phyloP scores from a whole-genome alignment of 2,888 invertebrate species.

The Liodrosophila aerea region DNA sequence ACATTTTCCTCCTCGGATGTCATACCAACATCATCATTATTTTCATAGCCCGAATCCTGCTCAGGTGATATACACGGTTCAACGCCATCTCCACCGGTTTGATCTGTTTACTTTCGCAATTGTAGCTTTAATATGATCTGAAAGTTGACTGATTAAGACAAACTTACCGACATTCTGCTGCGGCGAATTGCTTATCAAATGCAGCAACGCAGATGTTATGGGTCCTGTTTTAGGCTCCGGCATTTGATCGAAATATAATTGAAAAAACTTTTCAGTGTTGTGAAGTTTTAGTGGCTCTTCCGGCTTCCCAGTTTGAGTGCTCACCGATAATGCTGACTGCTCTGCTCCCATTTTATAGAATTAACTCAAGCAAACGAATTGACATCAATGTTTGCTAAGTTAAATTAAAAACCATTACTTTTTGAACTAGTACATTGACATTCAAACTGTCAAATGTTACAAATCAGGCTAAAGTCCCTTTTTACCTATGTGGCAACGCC shows the following conservation, averaged over 20 bases:
- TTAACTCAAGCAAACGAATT: neutral
- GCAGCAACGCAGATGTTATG: conserved; percentile 51
- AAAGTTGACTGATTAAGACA: neutral
- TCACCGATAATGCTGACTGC: conserved; percentile 58
- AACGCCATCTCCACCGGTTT: neutral
- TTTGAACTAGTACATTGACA: neutral
- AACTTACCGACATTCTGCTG: conserved; percentile 6
- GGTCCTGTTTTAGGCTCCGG: conserved; percentile 46
- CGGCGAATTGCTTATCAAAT: conserved; percentile 32
- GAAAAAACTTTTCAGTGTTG: conserved; percentile 52
- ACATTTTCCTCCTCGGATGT: neutral
- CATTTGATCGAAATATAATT: conserved; percentile 50
- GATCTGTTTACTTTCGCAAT: neutral
- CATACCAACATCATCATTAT: conserved; percentile 7
- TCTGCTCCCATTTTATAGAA: conserved; percentile 55
- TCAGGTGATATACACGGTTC: conserved; percentile 13
- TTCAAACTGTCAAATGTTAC: too few species aligned
- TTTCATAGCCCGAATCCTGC: conserved; percentile 24
- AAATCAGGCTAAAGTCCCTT: too few species aligned
- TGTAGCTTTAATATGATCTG: neutral
- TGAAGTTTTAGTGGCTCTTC: conserved; percentile 27
- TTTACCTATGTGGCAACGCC: too few species aligned
- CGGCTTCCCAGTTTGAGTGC: conserved; percentile 47
- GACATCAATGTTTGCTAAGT: conserved; percentile 10
- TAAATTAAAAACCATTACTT: neutral